These are phyloP conservation scores for Telmatherina bonti DNA, from an alignment of 2,797 vertebrate genomes.

Conservation along the genomic window DNA sequence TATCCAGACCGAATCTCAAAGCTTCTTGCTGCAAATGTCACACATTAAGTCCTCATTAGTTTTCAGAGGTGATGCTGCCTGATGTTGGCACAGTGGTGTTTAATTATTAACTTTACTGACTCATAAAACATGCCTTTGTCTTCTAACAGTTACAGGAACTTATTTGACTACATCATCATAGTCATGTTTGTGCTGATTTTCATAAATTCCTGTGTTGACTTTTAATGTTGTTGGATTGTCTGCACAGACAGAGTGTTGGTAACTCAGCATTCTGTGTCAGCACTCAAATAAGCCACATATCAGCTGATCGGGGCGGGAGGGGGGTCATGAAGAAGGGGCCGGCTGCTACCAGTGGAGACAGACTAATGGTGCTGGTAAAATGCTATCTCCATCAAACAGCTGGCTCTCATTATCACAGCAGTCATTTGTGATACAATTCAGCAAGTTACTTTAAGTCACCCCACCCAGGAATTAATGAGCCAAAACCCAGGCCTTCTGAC, in stretches of 20 bases:
- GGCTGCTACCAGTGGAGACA: slow-evolving; percentile 22
- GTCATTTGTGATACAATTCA: slow-evolving; percentile 28
- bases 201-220: slow-evolving; percentile 4
- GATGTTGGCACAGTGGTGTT: neutral
- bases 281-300: slow-evolving; percentile 25
- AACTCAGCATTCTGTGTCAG: slow-evolving; percentile 20
- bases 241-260: neutral
- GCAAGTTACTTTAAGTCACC: slow-evolving; percentile 11
- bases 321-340: slow-evolving; percentile 35
- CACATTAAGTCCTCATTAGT: neutral
- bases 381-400: slow-evolving; percentile 50
- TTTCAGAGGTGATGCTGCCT: neutral
- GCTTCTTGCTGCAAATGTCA: neutral
- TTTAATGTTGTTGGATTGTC: neutral
- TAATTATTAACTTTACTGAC: slow-evolving; percentile 16
- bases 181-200: slow-evolving; percentile 27
- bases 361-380: slow-evolving; percentile 23
- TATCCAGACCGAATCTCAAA: neutral
- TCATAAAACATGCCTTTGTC: slow-evolving; percentile 10
- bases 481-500: slow-evolving; percentile 29
- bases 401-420: slow-evolving; percentile 40
- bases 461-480: slow-evolving; percentile 33
- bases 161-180: slow-evolving; percentile 15
- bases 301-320: slow-evolving; percentile 24
- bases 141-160: slow-evolving; percentile 2